Conservation (phyloP, 2,888 invertebrate species). For the Drosophila trichaetosa region DNA sequence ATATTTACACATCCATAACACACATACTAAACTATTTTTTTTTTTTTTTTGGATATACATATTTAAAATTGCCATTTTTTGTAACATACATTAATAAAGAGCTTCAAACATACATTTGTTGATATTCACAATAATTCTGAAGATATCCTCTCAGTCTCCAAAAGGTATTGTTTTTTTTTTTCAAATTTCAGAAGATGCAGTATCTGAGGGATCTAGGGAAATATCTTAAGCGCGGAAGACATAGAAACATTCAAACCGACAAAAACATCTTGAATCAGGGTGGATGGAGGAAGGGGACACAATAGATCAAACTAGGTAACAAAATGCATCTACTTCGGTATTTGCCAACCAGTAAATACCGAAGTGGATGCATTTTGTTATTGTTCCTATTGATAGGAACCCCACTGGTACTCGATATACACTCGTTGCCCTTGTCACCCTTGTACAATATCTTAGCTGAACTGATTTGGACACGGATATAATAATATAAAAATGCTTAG, state of each 20-base stretch:
- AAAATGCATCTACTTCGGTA: no score
- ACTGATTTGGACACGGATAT: not conserved
- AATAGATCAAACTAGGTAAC: not conserved
- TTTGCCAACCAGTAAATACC: no score
- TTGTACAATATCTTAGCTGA: not conserved
- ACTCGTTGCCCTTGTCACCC: no score
- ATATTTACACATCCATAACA: constrained; percentile 5
- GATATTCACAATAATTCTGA: not conserved
- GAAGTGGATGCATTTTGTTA: no score
- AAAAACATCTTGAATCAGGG: not conserved
- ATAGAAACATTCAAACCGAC: not conserved
- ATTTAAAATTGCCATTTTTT: not conserved
- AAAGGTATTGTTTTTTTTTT: no score
- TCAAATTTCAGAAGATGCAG: not conserved
- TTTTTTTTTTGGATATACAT: constrained; percentile 20
- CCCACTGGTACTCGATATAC: no score
- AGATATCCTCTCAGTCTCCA: no score
- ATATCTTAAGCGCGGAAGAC: not conserved
- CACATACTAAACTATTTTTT: not conserved
- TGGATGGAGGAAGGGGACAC: not conserved
- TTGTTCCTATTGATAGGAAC: no score
- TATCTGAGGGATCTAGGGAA: not conserved
- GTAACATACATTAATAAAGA: constrained; percentile 14
- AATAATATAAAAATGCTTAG: not conserved
- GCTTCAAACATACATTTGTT: not conserved